Evolutionary conservation across 2,888 invertebrate species (phyloP), one percentile per base, ranked within the genome.

Genomic region (Portevinia maculata): DNA sequence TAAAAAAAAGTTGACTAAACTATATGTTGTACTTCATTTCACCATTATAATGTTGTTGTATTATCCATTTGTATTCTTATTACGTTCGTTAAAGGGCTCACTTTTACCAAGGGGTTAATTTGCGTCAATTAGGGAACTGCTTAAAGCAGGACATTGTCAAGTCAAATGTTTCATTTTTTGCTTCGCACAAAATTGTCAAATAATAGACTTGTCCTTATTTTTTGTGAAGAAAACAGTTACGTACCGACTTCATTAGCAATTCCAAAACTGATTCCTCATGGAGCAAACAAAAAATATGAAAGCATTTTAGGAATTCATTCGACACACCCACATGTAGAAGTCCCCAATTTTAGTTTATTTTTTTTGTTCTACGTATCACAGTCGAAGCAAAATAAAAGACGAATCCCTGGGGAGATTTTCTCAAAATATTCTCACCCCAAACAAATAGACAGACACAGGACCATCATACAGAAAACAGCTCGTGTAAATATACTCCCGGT

Each of bases 51-150:
- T 15, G 1, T 15, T 13, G 4, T 13, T 13, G 0, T 13, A 4
- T 39, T 15, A 1, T 39, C 7, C 11, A 44, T 17, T n/a, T 8
- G 4, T 6, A 1, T 21, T 5, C 19, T 1, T 7, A 13, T 11
- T 21, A 19, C 24, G 8, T 32, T 8, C 32, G 13, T 1, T 39
- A 4, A 21, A 44, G 19, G 44, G 21, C 17, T 44, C 11, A 4
- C 21, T 17, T 11, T 44, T 44, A 19, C 44, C 55, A 4, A 17
- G 60, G 55, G 55, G 28, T 28, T 67, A 69, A 78, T 78, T 78
- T 78, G 32, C 34, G 59, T 71, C 71, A 71, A 65, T 78, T 65
- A 71, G 50, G 64, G 65, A 44, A 59, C 57, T n/a, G 15, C 64
- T 48, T 19, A n/a, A 50, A 52, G 57, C 34, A 44, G 44, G 52